Base-by-base conservation (phyloP, 2,888 invertebrate species). In the Lepidochrysops patricia region DNA sequence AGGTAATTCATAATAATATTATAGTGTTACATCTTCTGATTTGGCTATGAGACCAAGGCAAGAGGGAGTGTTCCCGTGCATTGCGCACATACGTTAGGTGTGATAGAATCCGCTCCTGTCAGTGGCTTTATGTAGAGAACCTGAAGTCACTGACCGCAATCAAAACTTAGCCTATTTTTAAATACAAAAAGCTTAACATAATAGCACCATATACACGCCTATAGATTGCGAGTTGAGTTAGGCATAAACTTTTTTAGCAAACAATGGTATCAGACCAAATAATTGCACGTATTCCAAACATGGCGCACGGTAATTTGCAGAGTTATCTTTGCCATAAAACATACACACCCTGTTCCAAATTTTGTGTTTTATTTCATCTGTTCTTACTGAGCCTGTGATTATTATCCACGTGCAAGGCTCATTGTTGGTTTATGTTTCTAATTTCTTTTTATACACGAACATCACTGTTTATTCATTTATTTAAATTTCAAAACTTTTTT, bases 181-280 rank as follows among this genome's bases (percentile, higher is more conserved):
- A 13, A n/a, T n/a, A n/a, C n/a, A n/a, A n/a, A n/a, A n/a, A n/a
- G n/a, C n/a, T n/a, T n/a, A n/a, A n/a, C n/a, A n/a, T n/a, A n/a
- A n/a, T n/a, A n/a, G 15, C 37, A 19, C 23, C 9, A 12, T 19
- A 19, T 19, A 15, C 37, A 15, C 19, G 15, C 19, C 37, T 15
- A 15, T 1, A 43, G 43, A 43, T 43, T 19, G 19, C 1, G 43
- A 9, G 43, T 43, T 12, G 9, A 19, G 43, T 43, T 29, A 54
- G 32, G 27, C 29, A 32, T 32, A 15, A 15, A 29, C 7, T 15
- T 4, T 9, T 9, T 29, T 29, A 15, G 52, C 9, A 54, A 32
- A 54, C 54, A 54, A 54, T 54, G 19, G 32, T 54, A 54, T 54
- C 54, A 32, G 54, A 12, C 12, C 13, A 29, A 54, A 54, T 15